These are phyloP conservation scores for Chrysemys picta DNA, from an alignment of 2,113 vertebrate genomes.

Conservation along the genomic window DNA sequence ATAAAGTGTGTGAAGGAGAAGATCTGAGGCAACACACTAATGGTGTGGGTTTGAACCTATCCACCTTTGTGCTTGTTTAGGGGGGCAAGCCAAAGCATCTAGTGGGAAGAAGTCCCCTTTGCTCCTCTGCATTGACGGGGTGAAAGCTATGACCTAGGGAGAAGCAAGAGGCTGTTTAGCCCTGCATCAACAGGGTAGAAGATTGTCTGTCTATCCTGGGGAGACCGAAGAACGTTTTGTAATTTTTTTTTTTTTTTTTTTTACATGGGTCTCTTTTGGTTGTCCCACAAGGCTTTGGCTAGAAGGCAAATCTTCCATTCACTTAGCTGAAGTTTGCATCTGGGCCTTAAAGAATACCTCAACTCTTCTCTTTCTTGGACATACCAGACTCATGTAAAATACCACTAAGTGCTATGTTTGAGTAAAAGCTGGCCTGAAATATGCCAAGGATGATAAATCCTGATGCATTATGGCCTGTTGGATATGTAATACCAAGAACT, in stretches of 20 bases:
- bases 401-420: background rate
- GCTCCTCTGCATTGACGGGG: background rate
- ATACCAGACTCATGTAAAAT: background rate
- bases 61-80: too few species aligned
- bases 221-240: background rate
- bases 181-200: too few species aligned
- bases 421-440: slow-evolving; percentile 18
- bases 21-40: background rate
- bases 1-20: background rate
- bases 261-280: too few species aligned
- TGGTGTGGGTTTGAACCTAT: too few species aligned
- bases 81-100: too few species aligned
- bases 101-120: background rate
- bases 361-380: slow-evolving; percentile 14
- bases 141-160: background rate
- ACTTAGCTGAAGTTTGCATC: background rate
- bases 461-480: background rate
- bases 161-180: too few species aligned
- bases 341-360: background rate
- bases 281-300: too few species aligned
- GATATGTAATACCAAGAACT: background rate
- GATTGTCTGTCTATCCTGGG: background rate
- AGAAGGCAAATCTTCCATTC: background rate
- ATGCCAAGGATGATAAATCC: background rate
- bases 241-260: background rate